Percentiles rank a stretch among this genome's conserved stretches.
Evolutionary conservation across 2,888 invertebrate genomes (phyloP).

Genomic region (Ectemnius lituratus): DNA sequence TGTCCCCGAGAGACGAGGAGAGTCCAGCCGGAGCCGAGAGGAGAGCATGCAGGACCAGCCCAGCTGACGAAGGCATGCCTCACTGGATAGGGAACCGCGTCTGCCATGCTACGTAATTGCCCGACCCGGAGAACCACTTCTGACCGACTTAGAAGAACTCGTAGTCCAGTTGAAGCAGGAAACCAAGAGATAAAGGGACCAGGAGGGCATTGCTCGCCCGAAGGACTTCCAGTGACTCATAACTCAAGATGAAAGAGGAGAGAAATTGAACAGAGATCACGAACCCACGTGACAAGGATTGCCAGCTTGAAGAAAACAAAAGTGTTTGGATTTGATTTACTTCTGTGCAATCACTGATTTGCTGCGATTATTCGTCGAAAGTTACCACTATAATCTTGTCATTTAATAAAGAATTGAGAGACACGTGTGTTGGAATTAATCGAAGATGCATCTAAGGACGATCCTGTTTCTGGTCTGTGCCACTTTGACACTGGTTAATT

Average conservation of each 20-base stretch:
- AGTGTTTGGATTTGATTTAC: constrained; percentile 30
- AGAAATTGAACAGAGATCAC: constrained; percentile 56
- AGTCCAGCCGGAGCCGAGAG: constrained; percentile 10
- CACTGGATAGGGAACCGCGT: constrained; percentile 1
- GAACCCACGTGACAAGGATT: constrained; percentile 67
- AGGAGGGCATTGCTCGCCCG: constrained; percentile 1
- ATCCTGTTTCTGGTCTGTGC: constrained; percentile 53
- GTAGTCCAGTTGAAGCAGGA: constrained; percentile 2
- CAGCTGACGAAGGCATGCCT: constrained; percentile 23
- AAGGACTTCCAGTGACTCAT: constrained; percentile 23
- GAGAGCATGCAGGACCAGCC: constrained; percentile 23
- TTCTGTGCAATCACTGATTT: no score
- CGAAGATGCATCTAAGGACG: constrained; percentile 56
- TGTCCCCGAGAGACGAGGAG: constrained; percentile 55
- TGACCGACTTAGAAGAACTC: neutral
- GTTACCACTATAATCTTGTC: neutral
- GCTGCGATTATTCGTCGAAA: constrained; percentile 6
- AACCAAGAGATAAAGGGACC: neutral
- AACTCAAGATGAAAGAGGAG: constrained; percentile 7
- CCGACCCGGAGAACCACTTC: neutral
- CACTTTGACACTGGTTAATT: constrained; percentile 43
- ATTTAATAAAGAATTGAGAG: neutral
- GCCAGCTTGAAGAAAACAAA: constrained; percentile 45
- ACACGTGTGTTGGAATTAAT: neutral
- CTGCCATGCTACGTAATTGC: constrained; percentile 27